Base-by-base conservation (phyloP, 2,113 vertebrate species). In the Hypanus sabinus region DNA sequence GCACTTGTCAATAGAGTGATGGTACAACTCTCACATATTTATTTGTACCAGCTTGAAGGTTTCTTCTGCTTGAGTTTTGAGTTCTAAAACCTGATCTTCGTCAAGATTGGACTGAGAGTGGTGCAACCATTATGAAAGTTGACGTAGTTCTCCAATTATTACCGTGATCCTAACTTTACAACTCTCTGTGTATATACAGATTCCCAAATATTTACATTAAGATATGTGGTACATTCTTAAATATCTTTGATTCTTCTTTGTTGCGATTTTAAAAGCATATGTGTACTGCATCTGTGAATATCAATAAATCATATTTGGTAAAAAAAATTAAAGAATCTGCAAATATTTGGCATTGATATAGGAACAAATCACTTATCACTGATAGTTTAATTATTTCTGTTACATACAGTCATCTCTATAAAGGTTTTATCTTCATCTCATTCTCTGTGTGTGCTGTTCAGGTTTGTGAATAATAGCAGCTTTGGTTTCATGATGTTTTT, bases 281-380 rank as follows among this genome's bases (percentile, higher is more conserved):
- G 4, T 90, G n/a, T 65, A 60, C 81, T 60, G 60, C 62, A 16
- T 87, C 27, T 88, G 8, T 85, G 46, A 85, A 14, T 76, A 79
- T 79, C n/a, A 68, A 88, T 88, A 88, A 90, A 90, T 65, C 60
- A 65, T 65, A 27, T 60, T 68, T 90, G n/a, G 30, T 90, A 18
- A 12, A 30, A n/a, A 14, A 11, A 62, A 62, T 90, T 65, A 65
- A 65, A 65, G 85, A 65, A 90, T 11, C 10, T 20, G 62, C 85
- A 33, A 68, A 33, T 90, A 90, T 90, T 90, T 90, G 14, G 30
- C n/a, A 65, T 33, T n/a, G 60, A 60, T 90, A 9, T 68, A 5
- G 7, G n/a, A n/a, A 12, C 12, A n/a, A 65, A 68, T 87, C 24
- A 18, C 36, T 80, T 38, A 14, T 24, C 55, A 10, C 3, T 18